Conservation (phyloP, 2,888 invertebrate species). For the Eumacrocentrus americanus region DNA sequence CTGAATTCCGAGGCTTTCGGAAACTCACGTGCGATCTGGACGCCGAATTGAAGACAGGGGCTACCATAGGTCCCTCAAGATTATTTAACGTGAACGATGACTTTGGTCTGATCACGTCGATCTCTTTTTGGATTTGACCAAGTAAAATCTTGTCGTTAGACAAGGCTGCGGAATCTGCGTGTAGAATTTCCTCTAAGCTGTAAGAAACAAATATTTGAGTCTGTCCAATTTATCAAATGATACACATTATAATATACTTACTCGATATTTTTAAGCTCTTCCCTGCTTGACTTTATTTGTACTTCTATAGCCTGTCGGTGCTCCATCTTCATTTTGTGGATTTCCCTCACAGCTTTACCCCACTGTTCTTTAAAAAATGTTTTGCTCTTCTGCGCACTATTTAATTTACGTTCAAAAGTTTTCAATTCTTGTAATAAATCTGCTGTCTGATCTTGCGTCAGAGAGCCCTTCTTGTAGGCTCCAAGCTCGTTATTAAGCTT, state of each 20-base stretch:
- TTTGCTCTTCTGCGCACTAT: constrained; percentile 71
- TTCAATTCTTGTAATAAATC: constrained; percentile 72
- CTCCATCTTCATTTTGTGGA: constrained; percentile 69
- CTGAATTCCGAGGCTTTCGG: constrained; percentile 31
- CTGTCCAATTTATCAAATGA: too few relatives aligned
- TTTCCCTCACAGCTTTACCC: constrained; percentile 72
- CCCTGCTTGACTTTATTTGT: constrained; percentile 63
- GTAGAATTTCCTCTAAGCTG: constrained; percentile 54
- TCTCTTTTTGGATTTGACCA: constrained; percentile 53
- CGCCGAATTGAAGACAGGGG: constrained; percentile 34
- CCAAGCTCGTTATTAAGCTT: constrained; percentile 48
- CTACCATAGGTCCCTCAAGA: constrained; percentile 31
- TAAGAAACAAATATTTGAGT: too few relatives aligned
- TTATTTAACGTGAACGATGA: constrained; percentile 32
- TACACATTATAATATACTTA: constrained; percentile 37
- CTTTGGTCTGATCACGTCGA: constrained; percentile 50
- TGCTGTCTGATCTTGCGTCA: constrained; percentile 72
- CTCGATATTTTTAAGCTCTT: constrained; percentile 55
- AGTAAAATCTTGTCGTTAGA: constrained; percentile 51
- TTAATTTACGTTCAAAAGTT: constrained; percentile 70
- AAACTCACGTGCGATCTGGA: constrained; percentile 37
- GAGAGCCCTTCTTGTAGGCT: constrained; percentile 63
- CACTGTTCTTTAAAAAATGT: constrained; percentile 79
- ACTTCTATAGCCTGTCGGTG: constrained; percentile 64
- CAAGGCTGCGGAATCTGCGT: constrained; percentile 50